Percentiles rank a stretch among this genome's conserved stretches.
These are phyloP conservation scores for Eueides isabella DNA, from an alignment of 1,140 invertebrate species.

Conservation along the genomic window DNA sequence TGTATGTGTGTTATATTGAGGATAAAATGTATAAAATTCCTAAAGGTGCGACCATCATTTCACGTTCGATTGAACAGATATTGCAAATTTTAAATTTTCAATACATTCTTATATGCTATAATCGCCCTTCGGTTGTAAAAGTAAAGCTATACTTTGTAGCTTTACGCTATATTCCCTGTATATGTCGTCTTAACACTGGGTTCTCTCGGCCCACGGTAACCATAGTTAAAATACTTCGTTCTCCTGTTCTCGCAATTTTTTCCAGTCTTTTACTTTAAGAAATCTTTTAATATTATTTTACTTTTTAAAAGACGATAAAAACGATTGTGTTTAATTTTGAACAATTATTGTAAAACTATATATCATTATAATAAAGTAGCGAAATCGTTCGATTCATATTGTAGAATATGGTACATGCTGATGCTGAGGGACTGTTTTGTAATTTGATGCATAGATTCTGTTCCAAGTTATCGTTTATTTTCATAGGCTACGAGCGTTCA, in stretches of 20 bases:
- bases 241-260: no score
- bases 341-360: background rate
- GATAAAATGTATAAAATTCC: background rate
- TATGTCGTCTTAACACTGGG: no score
- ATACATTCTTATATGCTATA: no score
- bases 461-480: background rate
- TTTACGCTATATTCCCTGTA: no score
- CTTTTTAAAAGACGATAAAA: background rate
- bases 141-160: no score
- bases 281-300: no score
- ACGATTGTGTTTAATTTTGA: background rate
- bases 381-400: conserved; percentile 8
- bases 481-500: background rate
- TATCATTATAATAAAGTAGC: background rate
- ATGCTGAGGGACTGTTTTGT: background rate
- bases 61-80: background rate
- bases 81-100: background rate
- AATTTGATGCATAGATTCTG: background rate
- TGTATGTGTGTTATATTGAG: no score
- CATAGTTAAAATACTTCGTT: no score
- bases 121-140: no score
- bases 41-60: background rate
- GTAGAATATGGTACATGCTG: background rate
- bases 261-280: no score
- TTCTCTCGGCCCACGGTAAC: no score